These are phyloP conservation scores for Salminus brasiliensis DNA, from an alignment of 2,113 vertebrate species.

Conservation along the genomic window DNA sequence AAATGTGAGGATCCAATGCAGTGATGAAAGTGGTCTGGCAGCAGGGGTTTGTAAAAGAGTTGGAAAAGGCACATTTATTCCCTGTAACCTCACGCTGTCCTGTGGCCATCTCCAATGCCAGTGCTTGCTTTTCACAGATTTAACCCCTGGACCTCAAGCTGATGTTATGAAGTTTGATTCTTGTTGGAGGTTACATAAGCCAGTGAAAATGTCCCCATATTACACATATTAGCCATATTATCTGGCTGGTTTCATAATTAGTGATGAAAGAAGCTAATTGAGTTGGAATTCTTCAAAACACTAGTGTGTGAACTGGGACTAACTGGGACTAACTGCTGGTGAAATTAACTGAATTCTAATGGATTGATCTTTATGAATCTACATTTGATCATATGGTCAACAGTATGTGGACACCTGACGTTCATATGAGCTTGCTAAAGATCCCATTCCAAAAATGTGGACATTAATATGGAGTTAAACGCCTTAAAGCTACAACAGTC, in stretches of 20 bases:
- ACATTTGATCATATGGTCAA: too few relatives aligned
- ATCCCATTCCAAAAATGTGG: too few relatives aligned
- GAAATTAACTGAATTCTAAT: too few relatives aligned
- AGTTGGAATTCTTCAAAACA: too few relatives aligned
- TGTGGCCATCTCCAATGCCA: not conserved
- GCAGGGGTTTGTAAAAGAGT: constrained; percentile 54
- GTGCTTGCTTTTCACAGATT: not conserved
- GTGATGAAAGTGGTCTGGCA: constrained; percentile 59
- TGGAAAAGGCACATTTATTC: not conserved
- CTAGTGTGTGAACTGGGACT: too few relatives aligned
- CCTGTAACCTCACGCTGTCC: not conserved
- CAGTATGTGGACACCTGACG: too few relatives aligned
- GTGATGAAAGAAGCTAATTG: constrained; percentile 3
- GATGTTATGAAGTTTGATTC: not conserved
- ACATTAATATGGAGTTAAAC: too few relatives aligned
- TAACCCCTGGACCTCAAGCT: not conserved
- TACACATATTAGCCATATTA: not conserved
- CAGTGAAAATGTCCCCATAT: too few relatives aligned
- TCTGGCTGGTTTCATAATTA: not conserved
- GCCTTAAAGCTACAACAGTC: too few relatives aligned
- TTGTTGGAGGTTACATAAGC: not conserved
- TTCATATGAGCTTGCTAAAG: too few relatives aligned
- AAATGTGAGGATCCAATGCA: constrained; percentile 72
- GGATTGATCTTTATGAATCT: too few relatives aligned
- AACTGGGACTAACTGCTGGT: too few relatives aligned